These are phyloP conservation scores for Paralvinella palmiformis DNA, from an alignment of 1,140 invertebrate species.

Conservation along the genomic window DNA sequence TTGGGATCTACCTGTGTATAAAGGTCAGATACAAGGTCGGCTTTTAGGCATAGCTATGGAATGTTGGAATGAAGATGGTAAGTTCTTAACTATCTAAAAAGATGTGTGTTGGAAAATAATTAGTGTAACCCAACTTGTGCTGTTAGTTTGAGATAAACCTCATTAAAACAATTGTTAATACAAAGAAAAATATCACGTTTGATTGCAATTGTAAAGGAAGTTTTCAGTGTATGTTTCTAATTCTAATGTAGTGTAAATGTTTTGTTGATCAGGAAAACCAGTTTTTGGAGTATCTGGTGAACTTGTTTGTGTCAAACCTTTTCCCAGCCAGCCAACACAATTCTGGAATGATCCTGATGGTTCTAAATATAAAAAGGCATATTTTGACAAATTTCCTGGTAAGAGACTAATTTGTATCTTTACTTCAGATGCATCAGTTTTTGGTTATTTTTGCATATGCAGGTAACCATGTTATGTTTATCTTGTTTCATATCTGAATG, in stretches of 20 bases:
- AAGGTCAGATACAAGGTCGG: slow-evolving; percentile 57
- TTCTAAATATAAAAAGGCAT: slow-evolving; percentile 55
- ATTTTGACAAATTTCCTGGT: slow-evolving; percentile 55
- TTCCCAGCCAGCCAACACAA: slow-evolving; percentile 58
- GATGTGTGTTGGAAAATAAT: no score
- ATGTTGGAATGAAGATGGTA: slow-evolving; percentile 51
- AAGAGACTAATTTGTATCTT: slow-evolving; percentile 3
- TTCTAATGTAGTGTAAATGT: no score
- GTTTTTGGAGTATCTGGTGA: slow-evolving; percentile 56
- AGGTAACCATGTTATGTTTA: no score
- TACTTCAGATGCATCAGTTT: neutral
- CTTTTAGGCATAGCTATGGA: slow-evolving; percentile 56
- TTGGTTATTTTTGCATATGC: neutral
- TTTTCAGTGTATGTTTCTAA: no score
- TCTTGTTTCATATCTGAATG: no score
- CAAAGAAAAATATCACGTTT: no score
- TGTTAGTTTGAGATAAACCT: no score
- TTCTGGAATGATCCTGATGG: slow-evolving; percentile 58
- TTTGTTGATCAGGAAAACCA: slow-evolving; percentile 49
- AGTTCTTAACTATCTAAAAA: no score
- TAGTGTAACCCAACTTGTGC: no score
- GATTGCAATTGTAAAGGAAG: no score
- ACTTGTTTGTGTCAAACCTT: slow-evolving; percentile 57
- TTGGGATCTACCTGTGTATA: slow-evolving; percentile 53
- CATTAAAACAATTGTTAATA: neutral